Percentiles rank a stretch among this genome's conserved stretches.
Evolutionary conservation across 2,113 vertebrate species (phyloP).

Genomic region (Albula glossodonta): DNA sequence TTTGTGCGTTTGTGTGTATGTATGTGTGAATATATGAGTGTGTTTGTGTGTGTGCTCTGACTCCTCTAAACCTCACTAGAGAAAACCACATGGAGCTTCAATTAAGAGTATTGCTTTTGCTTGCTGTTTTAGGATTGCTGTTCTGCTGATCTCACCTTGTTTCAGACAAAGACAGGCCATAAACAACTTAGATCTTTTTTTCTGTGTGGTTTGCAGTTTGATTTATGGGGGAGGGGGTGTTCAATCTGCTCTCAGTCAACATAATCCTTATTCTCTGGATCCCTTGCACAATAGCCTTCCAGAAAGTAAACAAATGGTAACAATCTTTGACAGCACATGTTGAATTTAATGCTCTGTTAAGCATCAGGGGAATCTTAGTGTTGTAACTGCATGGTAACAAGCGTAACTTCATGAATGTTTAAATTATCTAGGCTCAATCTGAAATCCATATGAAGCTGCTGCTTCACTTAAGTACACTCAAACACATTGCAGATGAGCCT

Average conservation of each 20-base stretch:
- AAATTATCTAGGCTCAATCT: background rate
- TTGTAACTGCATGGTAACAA: background rate
- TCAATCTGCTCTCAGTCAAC: background rate
- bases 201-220: background rate
- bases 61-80: background rate
- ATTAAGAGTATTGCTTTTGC: background rate
- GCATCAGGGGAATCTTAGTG: background rate
- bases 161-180: background rate
- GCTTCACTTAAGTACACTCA: background rate
- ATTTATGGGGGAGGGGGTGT: background rate
- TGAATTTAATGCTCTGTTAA: background rate
- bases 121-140: background rate
- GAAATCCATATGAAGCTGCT: background rate
- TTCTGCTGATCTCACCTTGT: background rate
- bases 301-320: background rate
- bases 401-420: background rate
- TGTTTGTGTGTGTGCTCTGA: background rate
- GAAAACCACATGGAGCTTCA: background rate
- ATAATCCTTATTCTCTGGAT: background rate
- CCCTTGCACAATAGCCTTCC: background rate
- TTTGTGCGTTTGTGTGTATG: background rate
- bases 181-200: background rate
- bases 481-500: background rate
- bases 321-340: background rate
- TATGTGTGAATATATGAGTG: background rate